Evolutionary conservation across 2,888 invertebrate genomes (phyloP).

Genomic region (Limnephilus rhombicus): DNA sequence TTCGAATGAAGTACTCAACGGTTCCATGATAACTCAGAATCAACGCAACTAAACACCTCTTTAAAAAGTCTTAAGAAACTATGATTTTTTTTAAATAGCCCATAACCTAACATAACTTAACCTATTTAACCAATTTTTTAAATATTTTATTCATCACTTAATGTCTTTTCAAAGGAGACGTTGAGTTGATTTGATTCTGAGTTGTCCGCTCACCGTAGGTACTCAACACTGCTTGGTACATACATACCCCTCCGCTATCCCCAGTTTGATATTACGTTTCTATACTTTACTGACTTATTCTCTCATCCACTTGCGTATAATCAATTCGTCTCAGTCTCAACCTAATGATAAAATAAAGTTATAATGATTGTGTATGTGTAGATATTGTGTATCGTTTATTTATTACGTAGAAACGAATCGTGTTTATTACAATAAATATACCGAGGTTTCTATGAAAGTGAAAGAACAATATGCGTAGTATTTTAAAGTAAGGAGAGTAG

Average conservation of each 20-base stretch:
- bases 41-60: too few species aligned
- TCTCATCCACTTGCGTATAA: not conserved
- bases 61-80: too few species aligned
- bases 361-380: not conserved
- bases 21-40: too few species aligned
- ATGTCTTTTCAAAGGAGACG: too few species aligned
- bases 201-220: too few species aligned
- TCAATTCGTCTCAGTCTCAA: not conserved
- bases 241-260: not conserved
- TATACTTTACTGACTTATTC: not conserved
- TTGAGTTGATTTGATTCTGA: too few species aligned
- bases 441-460: not conserved
- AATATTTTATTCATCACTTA: too few species aligned
- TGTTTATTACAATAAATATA: not conserved
- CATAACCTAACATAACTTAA: too few species aligned
- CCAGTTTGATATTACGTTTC: not conserved
- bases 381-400: not conserved
- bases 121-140: too few species aligned
- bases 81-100: too few species aligned
- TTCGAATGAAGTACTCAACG: too few species aligned
- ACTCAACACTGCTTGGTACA: not conserved
- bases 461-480: not conserved
- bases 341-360: not conserved
- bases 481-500: not conserved
- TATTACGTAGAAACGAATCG: not conserved